phyloP scores from a whole-genome alignment of 2,888 invertebrate genomes.

The Trachelus troglodyta region DNA sequence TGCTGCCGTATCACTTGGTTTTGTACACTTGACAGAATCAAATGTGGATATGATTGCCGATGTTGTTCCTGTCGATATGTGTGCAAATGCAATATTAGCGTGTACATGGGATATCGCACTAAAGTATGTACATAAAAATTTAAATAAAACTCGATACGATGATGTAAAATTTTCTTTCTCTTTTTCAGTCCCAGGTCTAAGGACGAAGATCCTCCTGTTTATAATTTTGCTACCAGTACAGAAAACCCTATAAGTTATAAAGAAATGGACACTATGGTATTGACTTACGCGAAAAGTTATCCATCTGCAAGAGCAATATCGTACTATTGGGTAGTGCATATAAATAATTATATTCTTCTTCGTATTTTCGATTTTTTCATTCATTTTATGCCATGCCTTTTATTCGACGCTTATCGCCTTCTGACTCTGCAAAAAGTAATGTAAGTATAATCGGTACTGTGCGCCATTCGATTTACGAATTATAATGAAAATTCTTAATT shows the following conservation, averaged over 20 bases:
- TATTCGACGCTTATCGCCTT: neutral
- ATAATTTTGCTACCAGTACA: neutral
- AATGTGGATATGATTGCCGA: constrained; percentile 32
- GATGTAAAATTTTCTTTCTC: neutral
- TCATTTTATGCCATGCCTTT: neutral
- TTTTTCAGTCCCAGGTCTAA: neutral
- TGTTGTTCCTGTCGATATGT: constrained; percentile 47
- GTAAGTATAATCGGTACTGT: neutral
- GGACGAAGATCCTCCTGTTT: neutral
- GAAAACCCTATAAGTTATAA: neutral
- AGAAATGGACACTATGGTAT: neutral
- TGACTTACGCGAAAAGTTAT: neutral
- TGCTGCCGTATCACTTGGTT: constrained; percentile 31
- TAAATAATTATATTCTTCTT: neutral
- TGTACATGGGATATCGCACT: constrained; percentile 43
- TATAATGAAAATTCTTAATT: neutral
- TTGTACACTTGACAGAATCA: constrained; percentile 32
- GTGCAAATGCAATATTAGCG: constrained; percentile 42
- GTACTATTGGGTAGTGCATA: neutral
- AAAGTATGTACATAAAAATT: constrained; percentile 11
- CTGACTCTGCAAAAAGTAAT: neutral
- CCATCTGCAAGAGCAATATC: neutral
- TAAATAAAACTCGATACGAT: neutral
- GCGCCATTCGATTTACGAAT: neutral
- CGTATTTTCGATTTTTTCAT: neutral